These are phyloP conservation scores for Lithophane leautieri DNA, from an alignment of 2,888 invertebrate species.

Conservation along the genomic window DNA sequence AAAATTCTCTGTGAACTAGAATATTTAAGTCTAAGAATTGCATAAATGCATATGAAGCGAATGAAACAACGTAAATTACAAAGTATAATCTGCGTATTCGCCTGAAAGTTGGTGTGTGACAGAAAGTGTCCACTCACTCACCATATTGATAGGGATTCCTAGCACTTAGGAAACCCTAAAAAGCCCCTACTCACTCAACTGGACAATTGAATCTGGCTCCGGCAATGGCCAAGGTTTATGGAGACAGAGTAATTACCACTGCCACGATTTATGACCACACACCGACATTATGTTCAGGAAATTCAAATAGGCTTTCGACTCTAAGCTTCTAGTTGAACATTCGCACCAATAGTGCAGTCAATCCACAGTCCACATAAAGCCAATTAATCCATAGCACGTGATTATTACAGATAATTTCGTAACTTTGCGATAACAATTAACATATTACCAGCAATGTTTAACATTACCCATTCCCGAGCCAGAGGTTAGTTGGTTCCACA, in stretches of 20 bases:
- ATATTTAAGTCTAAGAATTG: neutral
- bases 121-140: slow-evolving; percentile 22
- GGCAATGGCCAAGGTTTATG: slow-evolving; percentile 53
- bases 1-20: neutral
- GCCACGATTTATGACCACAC: slow-evolving; percentile 53
- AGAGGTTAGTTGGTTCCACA: slow-evolving; percentile 62
- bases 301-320: slow-evolving; percentile 35
- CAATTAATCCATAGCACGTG: slow-evolving; percentile 38
- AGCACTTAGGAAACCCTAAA: slow-evolving; percentile 61
- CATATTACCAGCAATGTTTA: slow-evolving; percentile 73
- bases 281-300: slow-evolving; percentile 50
- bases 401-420: slow-evolving; percentile 57
- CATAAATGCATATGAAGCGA: no score
- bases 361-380: slow-evolving; percentile 13
- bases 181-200: slow-evolving; percentile 57
- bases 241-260: slow-evolving; percentile 58
- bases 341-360: slow-evolving; percentile 21
- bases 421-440: slow-evolving; percentile 66
- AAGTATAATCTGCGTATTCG: neutral
- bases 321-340: slow-evolving; percentile 9
- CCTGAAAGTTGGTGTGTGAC: slow-evolving; percentile 26
- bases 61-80: neutral
- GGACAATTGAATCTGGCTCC: slow-evolving; percentile 62
- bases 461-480: slow-evolving; percentile 58
- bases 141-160: slow-evolving; percentile 55